phyloP scores from a whole-genome alignment of 1,140 invertebrate genomes.

The Hormaphis cornu region DNA sequence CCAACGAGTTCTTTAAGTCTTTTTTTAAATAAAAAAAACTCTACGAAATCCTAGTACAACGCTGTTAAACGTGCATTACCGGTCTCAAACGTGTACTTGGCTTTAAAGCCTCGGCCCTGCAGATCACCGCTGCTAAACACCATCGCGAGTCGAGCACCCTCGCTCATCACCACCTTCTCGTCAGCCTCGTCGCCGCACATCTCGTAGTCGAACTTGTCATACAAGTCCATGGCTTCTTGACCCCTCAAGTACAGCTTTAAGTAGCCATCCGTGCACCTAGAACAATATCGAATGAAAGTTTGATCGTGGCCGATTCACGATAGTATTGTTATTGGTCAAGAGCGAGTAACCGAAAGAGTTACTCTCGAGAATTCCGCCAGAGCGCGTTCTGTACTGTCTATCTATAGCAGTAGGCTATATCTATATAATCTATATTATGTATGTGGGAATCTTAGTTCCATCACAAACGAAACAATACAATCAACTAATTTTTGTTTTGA shows the following conservation, averaged over 20 bases:
- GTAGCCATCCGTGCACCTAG: slow-evolving; percentile 76
- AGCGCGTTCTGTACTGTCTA: no score
- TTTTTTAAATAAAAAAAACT: no score
- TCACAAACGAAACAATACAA: no score
- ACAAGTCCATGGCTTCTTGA: slow-evolving; percentile 82
- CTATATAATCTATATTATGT: no score
- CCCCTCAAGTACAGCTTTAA: slow-evolving; percentile 85
- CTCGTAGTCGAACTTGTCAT: slow-evolving; percentile 86
- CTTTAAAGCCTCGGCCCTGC: slow-evolving; percentile 84
- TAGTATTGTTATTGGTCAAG: no score
- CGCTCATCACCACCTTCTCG: slow-evolving; percentile 62
- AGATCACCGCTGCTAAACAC: slow-evolving; percentile 84
- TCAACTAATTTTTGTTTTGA: no score
- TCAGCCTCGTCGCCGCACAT: slow-evolving; percentile 63
- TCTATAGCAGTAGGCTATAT: no score
- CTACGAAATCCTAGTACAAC: no score
- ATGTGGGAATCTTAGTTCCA: no score
- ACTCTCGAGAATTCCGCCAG: no score
- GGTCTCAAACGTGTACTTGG: slow-evolving; percentile 79
- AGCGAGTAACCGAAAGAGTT: no score
- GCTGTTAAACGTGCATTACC: slow-evolving; percentile 46
- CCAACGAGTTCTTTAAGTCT: neutral
- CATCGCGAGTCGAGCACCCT: slow-evolving; percentile 85
- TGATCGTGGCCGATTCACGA: neutral
- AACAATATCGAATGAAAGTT: no score